A percentile compares a stretch with the other conserved stretches of the same genome.
phyloP scores from a whole-genome alignment of 2,113 vertebrate genomes.

The Notarius quadriscutis region DNA sequence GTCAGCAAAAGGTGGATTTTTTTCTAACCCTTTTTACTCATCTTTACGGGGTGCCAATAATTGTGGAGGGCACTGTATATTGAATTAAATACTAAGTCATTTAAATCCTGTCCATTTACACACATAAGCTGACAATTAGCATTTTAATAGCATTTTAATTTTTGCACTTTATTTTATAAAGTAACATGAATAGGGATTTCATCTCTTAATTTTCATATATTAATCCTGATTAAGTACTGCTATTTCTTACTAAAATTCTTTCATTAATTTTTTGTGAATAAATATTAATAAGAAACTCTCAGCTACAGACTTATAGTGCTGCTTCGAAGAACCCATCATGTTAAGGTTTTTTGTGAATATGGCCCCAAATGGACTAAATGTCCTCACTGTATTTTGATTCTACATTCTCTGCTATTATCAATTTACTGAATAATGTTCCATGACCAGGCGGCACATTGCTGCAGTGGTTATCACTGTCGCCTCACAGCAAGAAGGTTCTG shows the following conservation, averaged over 20 bases:
- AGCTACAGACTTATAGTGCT: background rate
- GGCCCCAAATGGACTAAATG: background rate
- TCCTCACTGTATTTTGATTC: background rate
- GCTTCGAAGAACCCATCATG: background rate
- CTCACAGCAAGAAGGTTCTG: no score
- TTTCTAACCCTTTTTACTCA: no score
- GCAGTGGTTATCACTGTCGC: no score
- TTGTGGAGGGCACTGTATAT: no score
- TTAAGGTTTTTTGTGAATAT: background rate
- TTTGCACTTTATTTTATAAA: background rate
- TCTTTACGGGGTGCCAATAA: no score
- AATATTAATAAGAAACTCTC: background rate
- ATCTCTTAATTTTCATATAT: background rate
- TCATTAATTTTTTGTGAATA: background rate
- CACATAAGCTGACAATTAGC: background rate
- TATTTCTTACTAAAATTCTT: background rate
- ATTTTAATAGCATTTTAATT: background rate
- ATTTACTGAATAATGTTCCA: background rate
- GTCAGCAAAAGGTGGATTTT: no score
- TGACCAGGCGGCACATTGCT: no score
- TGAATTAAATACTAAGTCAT: background rate
- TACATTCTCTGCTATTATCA: background rate
- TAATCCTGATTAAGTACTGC: background rate
- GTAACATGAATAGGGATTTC: background rate
- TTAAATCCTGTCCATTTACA: constrained; percentile 2